These are phyloP conservation scores for Dione juno DNA, from an alignment of 2,888 invertebrate genomes.

Conservation along the genomic window DNA sequence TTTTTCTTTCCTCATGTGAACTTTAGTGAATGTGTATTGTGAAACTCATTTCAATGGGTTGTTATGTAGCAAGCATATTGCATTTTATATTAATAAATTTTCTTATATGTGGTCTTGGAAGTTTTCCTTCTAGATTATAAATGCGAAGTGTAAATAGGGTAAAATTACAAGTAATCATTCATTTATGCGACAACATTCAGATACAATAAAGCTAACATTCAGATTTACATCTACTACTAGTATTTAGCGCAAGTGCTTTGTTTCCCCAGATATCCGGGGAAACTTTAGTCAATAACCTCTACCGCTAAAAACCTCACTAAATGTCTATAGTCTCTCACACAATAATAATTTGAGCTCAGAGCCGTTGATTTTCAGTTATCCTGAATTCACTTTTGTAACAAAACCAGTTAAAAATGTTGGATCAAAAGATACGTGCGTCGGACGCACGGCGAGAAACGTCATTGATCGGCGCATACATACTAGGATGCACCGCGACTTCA, in stretches of 20 bases:
- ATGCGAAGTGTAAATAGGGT: not conserved
- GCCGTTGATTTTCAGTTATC: not conserved
- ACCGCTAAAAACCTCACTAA: not conserved
- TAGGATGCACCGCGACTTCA: not conserved
- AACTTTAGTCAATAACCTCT: not conserved
- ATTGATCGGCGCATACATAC: slow-evolving; percentile 1
- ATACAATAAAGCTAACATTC: not conserved
- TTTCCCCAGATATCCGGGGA: not conserved
- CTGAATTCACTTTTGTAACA: not conserved
- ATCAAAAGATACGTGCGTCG: slow-evolving; percentile 6
- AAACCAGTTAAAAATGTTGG: not conserved
- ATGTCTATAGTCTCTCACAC: not conserved
- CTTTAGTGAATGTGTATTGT: slow-evolving; percentile 54
- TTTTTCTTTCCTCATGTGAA: slow-evolving; percentile 51
- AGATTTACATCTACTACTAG: not conserved
- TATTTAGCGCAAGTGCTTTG: not conserved
- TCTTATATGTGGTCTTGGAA: slow-evolving; percentile 73
- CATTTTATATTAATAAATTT: slow-evolving; percentile 81
- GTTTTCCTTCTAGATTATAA: slow-evolving; percentile 25
- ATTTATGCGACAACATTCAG: not conserved
- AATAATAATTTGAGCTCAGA: not conserved
- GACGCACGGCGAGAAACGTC: not conserved
- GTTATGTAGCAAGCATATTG: slow-evolving; percentile 70
- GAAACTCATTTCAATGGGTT: slow-evolving; percentile 48
- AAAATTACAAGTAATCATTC: not conserved